These are phyloP conservation scores for Drosophila elegans DNA, from an alignment of 1,140 invertebrate genomes.

Conservation along the genomic window DNA sequence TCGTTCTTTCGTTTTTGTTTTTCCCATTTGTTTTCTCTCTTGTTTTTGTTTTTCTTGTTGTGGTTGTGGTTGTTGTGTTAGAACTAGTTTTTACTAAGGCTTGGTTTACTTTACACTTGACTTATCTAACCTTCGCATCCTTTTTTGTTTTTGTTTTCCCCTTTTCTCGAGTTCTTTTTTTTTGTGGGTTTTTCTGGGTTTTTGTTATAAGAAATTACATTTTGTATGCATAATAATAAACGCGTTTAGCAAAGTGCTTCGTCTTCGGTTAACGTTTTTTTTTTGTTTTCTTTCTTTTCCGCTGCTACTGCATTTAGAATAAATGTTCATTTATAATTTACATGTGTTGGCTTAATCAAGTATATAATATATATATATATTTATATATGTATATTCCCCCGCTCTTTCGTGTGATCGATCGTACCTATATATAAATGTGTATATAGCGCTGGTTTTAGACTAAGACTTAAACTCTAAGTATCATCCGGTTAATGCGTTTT, in stretches of 20 bases:
- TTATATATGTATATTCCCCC: conserved; percentile 19
- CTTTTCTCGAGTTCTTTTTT: conserved; percentile 29
- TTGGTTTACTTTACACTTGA: conserved; percentile 80
- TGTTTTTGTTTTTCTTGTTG: conserved; percentile 18
- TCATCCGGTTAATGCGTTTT: conserved; percentile 66
- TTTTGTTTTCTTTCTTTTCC: conserved; percentile 17
- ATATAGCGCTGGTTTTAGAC: conserved; percentile 46
- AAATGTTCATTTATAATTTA: conserved; percentile 65
- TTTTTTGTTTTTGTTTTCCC: conserved; percentile 14
- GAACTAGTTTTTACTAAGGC: conserved; percentile 81
- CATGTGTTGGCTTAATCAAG: conserved; percentile 56
- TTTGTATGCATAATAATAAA: conserved; percentile 71
- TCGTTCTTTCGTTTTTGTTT: conserved; percentile 28
- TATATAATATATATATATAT: conserved; percentile 27
- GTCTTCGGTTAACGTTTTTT: conserved; percentile 21
- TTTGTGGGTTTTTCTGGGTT: conserved; percentile 38
- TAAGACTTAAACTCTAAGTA: conserved; percentile 52
- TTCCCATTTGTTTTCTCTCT: conserved; percentile 21
- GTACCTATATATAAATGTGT: conserved; percentile 36
- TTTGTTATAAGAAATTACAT: conserved; percentile 67
- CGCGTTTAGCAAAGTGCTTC: conserved; percentile 37
- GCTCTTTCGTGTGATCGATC: conserved; percentile 25
- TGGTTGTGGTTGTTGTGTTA: conserved; percentile 52
- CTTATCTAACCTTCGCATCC: conserved; percentile 58
- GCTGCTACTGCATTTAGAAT: conserved; percentile 49